Conservation (phyloP, 2,888 invertebrate species). For the Cyclophora punctaria region DNA sequence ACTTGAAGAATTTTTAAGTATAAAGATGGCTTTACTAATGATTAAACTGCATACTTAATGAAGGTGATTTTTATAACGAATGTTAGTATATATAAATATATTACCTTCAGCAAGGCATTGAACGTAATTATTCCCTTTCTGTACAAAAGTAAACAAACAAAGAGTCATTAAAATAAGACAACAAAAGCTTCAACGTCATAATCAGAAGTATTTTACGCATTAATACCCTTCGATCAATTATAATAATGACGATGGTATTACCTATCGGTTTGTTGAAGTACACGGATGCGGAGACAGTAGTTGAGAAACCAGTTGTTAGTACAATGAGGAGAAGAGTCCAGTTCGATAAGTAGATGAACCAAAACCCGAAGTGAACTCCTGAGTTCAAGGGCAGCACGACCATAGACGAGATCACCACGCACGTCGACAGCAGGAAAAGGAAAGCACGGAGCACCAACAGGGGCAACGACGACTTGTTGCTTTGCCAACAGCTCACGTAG, state of each 20-base stretch:
- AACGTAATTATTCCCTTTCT: too few relatives aligned
- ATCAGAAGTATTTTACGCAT: too few relatives aligned
- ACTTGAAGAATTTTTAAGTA: too few relatives aligned
- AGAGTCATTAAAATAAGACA: too few relatives aligned
- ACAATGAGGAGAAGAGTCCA: slow-evolving; percentile 56
- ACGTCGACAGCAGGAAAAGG: slow-evolving; percentile 43
- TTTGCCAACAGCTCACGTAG: slow-evolving; percentile 57
- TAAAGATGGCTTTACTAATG: too few relatives aligned
- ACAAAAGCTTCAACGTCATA: too few relatives aligned
- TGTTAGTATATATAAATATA: too few relatives aligned
- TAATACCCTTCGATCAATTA: neutral
- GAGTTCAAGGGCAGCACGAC: slow-evolving; percentile 31
- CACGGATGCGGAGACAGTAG: slow-evolving; percentile 42
- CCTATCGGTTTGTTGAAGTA: slow-evolving; percentile 45
- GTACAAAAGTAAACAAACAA: too few relatives aligned
- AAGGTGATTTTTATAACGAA: too few relatives aligned
- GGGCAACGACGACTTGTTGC: slow-evolving; percentile 39
- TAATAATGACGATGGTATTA: slow-evolving; percentile 14
- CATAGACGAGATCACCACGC: slow-evolving; percentile 36
- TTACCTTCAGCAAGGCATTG: too few relatives aligned
- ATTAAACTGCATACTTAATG: too few relatives aligned
- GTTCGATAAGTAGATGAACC: slow-evolving; percentile 65
- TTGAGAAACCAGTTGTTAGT: slow-evolving; percentile 39
- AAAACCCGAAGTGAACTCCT: slow-evolving; percentile 36
- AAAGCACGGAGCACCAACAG: slow-evolving; percentile 35